Evolutionary conservation across 2,797 vertebrate species (phyloP), one percentile per base, ranked within the genome.

Genomic region (Geotrypetes seraphini): DNA sequence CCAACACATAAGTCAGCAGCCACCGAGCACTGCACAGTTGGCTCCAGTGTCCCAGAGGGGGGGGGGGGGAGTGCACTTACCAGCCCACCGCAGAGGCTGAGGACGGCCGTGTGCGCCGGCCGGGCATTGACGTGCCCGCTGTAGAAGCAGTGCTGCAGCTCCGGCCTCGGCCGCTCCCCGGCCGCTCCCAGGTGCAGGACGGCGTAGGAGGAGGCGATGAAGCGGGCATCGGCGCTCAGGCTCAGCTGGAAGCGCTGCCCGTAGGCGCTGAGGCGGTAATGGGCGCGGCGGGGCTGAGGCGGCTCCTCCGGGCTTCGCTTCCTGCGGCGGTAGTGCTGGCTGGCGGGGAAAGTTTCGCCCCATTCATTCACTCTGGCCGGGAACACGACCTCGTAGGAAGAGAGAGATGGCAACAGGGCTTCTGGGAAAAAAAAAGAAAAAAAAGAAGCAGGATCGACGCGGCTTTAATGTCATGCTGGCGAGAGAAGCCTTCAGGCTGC

Each of bases 41-140:
- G n/a, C n/a, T n/a, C n/a, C n/a, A n/a, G n/a, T n/a, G n/a, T n/a
- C n/a, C n/a, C n/a, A n/a, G n/a, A 22, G 20, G 2, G 15, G n/a
- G n/a, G 20, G 10, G 2, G 19, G 22, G 19, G 16, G 2, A 28
- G 16, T 1, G 3, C 19, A 32, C 24, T 22, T 79, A 98, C 94
- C 63, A 98, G 80, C 50, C 95, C 95, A 25, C 91, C 86, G 39
- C 95, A 98, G 37, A 98, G 62, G 61, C 93, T 98, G 77, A 98
- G 85, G 57, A 95, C 84, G 0, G 94, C 95, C 2, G 71, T 61
- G 57, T 83, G 74, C 3, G 67, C 63, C 39, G 69, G 69, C 31
- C 50, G 66, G 6, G 81, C 69, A 25, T 98, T 94, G 57, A 98
- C 94, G 47, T 89, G 89, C 57, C 95, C 95, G 6, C 85, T 84